phyloP scores from a whole-genome alignment of 2,888 invertebrate species.

The Macrosiphum euphorbiae region DNA sequence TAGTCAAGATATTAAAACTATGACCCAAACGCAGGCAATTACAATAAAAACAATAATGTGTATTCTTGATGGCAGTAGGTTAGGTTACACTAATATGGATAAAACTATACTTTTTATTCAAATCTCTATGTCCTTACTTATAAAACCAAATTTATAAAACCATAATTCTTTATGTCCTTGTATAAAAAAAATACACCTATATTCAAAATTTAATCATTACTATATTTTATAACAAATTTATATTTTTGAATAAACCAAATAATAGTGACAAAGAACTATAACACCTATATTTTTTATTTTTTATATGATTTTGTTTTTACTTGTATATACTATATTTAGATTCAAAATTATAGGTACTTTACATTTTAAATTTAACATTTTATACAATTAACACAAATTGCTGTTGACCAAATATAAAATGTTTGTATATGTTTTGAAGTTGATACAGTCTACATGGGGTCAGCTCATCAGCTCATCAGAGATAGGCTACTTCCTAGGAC shows the following conservation, averaged over 20 bases:
- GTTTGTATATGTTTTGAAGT: not conserved
- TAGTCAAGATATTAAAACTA: no score
- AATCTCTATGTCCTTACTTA: not conserved
- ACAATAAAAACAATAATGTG: no score
- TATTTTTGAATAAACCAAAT: not conserved
- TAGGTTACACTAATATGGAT: no score
- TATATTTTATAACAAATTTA: not conserved
- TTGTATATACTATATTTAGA: not conserved
- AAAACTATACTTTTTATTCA: not conserved
- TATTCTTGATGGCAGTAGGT: no score
- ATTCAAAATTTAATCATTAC: not conserved
- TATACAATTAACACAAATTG: not conserved
- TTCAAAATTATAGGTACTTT: not conserved
- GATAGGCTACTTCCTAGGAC: not conserved
- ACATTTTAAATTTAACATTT: not conserved
- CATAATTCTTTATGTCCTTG: not conserved
- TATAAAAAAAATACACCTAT: slow-evolving; percentile 10
- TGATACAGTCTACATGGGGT: not conserved
- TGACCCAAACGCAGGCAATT: no score
- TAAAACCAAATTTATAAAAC: not conserved
- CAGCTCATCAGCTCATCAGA: no score
- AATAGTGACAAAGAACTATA: not conserved
- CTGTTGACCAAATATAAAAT: not conserved
- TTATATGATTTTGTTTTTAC: no score
- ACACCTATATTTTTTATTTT: not conserved